phyloP scores from a whole-genome alignment of 2,797 vertebrate species.

The Galagoides demidoff region DNA sequence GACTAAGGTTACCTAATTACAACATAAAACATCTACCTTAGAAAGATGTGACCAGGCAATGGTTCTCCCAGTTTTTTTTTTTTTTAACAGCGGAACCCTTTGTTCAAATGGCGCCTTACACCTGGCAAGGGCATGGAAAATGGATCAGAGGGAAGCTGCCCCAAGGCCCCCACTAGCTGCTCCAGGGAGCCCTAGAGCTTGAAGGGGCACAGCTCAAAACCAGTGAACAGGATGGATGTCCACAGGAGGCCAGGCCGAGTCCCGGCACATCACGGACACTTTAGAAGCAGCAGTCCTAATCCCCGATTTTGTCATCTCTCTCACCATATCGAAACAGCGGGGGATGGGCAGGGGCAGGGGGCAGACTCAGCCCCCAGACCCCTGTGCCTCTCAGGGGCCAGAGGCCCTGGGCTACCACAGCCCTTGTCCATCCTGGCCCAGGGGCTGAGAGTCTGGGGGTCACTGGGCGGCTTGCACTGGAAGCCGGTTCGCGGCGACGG shows the following conservation, averaged over 20 bases:
- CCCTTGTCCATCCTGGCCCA: neutral
- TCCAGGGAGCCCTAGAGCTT: neutral
- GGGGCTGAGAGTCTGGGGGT: neutral
- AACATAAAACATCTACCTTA: neutral
- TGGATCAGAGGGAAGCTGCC: no score
- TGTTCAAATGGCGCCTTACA: neutral
- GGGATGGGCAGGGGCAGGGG: no score
- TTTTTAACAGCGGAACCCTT: neutral
- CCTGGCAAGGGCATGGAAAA: neutral
- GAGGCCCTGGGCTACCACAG: neutral
- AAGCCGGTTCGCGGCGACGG: constrained; percentile 87
- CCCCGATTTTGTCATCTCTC: neutral
- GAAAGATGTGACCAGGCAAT: neutral
- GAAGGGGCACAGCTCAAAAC: neutral
- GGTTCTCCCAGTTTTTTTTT: neutral
- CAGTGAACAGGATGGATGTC: neutral
- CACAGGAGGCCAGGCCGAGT: neutral
- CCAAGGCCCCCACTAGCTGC: fast-evolving
- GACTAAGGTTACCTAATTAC: neutral
- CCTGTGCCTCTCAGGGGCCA: neutral
- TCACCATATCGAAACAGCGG: neutral
- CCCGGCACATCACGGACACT: no score
- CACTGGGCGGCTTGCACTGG: constrained; percentile 81
- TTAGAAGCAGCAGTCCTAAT: neutral
- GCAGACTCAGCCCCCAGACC: neutral